A percentile compares a stretch with the other conserved stretches of the same genome.
phyloP scores from a whole-genome alignment of 1,140 invertebrate genomes.

The Trinorchestia longiramus region DNA sequence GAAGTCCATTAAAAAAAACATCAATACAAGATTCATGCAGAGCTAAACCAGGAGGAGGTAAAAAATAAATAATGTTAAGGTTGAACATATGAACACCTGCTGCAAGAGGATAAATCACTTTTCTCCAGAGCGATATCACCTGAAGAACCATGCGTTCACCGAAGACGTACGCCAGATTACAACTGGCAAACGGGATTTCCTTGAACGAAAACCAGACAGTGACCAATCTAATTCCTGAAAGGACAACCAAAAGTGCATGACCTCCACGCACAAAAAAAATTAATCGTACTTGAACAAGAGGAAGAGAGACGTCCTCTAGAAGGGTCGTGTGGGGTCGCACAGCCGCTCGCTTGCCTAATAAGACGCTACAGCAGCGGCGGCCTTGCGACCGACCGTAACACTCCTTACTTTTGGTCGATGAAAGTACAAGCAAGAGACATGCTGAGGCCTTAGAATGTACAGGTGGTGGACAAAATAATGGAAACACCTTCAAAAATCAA shows the following conservation, averaged over 20 bases:
- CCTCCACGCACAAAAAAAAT: not conserved
- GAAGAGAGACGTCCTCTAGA: not conserved
- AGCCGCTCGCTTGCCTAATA: not conserved
- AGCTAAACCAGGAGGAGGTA: not conserved
- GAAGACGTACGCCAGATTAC: not conserved
- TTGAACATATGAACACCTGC: not conserved
- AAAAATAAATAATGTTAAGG: not conserved
- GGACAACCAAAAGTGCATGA: not conserved
- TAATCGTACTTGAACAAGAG: not conserved
- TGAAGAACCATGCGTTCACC: not conserved
- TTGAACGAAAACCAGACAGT: not conserved
- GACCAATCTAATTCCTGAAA: not conserved
- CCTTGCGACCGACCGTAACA: not conserved
- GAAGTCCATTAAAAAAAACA: not conserved
- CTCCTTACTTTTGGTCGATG: not conserved
- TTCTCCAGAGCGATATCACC: not conserved
- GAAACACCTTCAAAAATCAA: too few species aligned
- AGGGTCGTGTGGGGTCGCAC: not conserved
- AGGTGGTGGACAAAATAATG: too few species aligned
- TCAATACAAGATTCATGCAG: not conserved
- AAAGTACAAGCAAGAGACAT: not conserved
- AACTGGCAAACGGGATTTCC: not conserved
- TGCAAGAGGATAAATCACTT: not conserved
- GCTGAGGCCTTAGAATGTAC: not conserved
- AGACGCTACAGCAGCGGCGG: not conserved